phyloP scores from a whole-genome alignment of 2,113 vertebrate genomes.

The Tretioscincus oriximinensis region DNA sequence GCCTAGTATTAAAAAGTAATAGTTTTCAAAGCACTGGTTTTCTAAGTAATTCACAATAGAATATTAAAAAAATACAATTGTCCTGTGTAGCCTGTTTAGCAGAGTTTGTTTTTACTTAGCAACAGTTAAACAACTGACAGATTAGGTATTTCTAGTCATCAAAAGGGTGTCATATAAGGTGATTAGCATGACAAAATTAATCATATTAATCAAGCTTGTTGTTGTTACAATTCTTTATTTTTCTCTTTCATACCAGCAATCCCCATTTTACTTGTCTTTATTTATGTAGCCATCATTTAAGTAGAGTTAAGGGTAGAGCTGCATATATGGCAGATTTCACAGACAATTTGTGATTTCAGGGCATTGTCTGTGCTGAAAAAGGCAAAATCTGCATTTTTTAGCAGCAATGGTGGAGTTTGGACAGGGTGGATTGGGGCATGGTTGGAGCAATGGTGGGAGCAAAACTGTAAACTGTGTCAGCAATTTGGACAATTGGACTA shows the following conservation, averaged over 20 bases:
- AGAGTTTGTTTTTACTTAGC: constrained; percentile 24
- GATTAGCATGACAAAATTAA: not conserved
- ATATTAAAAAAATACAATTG: constrained; percentile 12
- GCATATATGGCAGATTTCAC: too few relatives aligned
- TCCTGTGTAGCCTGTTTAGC: constrained; percentile 5
- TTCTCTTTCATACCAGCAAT: not conserved
- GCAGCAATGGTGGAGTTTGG: too few relatives aligned
- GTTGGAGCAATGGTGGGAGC: too few relatives aligned
- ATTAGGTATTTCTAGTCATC: constrained; percentile 19
- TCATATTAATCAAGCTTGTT: not conserved
- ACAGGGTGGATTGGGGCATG: too few relatives aligned
- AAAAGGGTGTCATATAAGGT: not conserved
- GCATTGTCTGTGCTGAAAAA: too few relatives aligned
- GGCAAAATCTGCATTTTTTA: too few relatives aligned
- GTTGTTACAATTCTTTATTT: not conserved
- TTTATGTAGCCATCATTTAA: not conserved
- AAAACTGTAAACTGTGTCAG: too few relatives aligned
- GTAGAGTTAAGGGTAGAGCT: too few relatives aligned
- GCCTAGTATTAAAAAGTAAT: constrained; percentile 1
- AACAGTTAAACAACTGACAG: constrained; percentile 39
- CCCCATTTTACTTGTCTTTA: not conserved
- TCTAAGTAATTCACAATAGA: constrained; percentile 25
- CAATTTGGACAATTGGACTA: too few relatives aligned
- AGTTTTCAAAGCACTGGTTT: constrained; percentile 8
- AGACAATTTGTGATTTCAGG: too few relatives aligned